Conservation (phyloP, 2,888 invertebrate species). For the Chaitophorus viminalis region DNA sequence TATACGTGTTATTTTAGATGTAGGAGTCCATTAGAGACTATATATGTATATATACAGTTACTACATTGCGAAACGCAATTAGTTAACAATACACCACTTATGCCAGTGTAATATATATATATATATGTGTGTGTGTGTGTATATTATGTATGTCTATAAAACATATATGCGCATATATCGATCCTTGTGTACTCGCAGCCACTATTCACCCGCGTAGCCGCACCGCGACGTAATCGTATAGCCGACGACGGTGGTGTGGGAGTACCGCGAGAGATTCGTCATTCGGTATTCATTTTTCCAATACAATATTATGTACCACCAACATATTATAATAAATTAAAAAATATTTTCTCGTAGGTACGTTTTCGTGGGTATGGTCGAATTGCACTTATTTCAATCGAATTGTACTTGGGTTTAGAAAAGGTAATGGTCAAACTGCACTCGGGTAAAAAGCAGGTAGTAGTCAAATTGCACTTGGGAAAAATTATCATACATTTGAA, state of each 20-base stretch:
- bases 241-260: neutral
- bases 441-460: too few relatives aligned
- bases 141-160: too few relatives aligned
- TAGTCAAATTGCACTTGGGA: too few relatives aligned
- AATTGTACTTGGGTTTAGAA: too few relatives aligned
- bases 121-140: too few relatives aligned
- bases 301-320: too few relatives aligned
- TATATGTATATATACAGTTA: neutral
- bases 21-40: neutral
- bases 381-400: too few relatives aligned
- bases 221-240: neutral
- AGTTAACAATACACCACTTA: neutral
- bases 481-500: too few relatives aligned
- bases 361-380: neutral
- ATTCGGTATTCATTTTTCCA: neutral
- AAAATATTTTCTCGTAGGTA: neutral
- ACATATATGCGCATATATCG: neutral
- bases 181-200: too few relatives aligned
- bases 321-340: too few relatives aligned
- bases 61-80: neutral
- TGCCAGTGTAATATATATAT: neutral
- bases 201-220: neutral
- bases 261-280: neutral
- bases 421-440: too few relatives aligned
- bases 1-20: neutral